Base-by-base conservation (phyloP, 2,113 vertebrate species). In the Bettongia penicillata region DNA sequence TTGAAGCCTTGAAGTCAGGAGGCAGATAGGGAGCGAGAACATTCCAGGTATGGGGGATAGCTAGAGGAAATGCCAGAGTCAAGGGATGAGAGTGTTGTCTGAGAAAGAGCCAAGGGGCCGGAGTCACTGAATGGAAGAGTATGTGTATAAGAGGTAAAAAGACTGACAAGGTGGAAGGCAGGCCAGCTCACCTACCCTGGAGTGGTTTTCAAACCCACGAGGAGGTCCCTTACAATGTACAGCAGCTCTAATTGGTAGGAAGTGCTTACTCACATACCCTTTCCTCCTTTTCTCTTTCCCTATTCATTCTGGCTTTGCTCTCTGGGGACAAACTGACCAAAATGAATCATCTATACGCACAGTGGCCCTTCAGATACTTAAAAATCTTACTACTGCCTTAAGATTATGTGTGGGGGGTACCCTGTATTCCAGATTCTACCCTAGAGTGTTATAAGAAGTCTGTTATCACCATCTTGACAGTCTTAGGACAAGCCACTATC, bases 221-320 rank as follows among this genome's bases (percentile, higher is more conserved):
- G 3, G 11, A 0, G 14, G 31, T 16, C 12, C 37, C 4, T 77
- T n/a, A 14, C 11, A 37, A 28, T 3, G 12, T 12, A 4, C 11
- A 12, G 3, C 12, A 16, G 10, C 37, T n/a, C 68, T 77, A 37
- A 77, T 1, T 19, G 16, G 37, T n/a, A n/a, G 3, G 6, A 19
- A n/a, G 37, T 19, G n/a, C 68, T n/a, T 19, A 14, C 51, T 52
- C 51, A 52, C 52, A 52, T 3, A 52, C 52, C 52, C 52, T 16
- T 52, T 52, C 52, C 68, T 68, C 31, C 28, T 77, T n/a, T n/a
- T 77, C 68, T 77, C 68, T 77, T n/a, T n/a, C 68, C 68, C 14
- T n/a, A 3, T n/a, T 77, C 68, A 77, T 77, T 77, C 68, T 77
- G 19, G 31, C 5, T 77, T n/a, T 77, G 68, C 14, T n/a, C 68